Evolutionary conservation across 2,797 vertebrate genomes (phyloP).

Genomic region (Neoniphon sammara): DNA sequence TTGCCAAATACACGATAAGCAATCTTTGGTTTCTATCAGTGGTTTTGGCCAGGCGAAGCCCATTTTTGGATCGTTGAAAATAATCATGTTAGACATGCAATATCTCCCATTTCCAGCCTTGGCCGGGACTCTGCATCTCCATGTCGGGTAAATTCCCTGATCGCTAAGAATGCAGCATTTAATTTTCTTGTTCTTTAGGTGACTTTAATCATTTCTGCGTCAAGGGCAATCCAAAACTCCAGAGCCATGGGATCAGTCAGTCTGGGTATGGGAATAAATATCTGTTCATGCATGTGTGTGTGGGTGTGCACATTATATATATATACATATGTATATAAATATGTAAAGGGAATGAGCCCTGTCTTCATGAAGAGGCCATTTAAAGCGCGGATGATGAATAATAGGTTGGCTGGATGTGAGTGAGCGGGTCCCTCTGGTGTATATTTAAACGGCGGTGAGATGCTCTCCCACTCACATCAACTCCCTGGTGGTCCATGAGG

Average conservation of each 20-base stretch:
- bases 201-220: slow-evolving; percentile 65
- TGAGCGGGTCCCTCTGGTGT: slow-evolving; percentile 61
- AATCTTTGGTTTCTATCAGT: neutral
- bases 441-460: slow-evolving; percentile 67
- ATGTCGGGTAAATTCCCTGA: slow-evolving; percentile 55
- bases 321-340: slow-evolving; percentile 18
- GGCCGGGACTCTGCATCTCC: slow-evolving; percentile 46
- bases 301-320: neutral
- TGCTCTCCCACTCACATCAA: slow-evolving; percentile 64
- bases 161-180: slow-evolving; percentile 64
- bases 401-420: slow-evolving; percentile 53
- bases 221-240: slow-evolving; percentile 53
- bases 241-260: slow-evolving; percentile 43
- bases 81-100: slow-evolving; percentile 43
- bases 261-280: slow-evolving; percentile 53
- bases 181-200: slow-evolving; percentile 59
- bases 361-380: slow-evolving; percentile 59
- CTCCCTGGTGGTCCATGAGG: slow-evolving; percentile 65
- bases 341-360: slow-evolving; percentile 40
- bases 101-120: slow-evolving; percentile 48
- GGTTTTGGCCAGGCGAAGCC: neutral
- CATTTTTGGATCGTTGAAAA: slow-evolving; percentile 25
- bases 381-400: slow-evolving; percentile 71
- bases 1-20: neutral
- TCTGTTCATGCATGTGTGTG: slow-evolving; percentile 23